These are phyloP conservation scores for Eriosoma lanigerum DNA, from an alignment of 1,140 invertebrate species.

Conservation along the genomic window DNA sequence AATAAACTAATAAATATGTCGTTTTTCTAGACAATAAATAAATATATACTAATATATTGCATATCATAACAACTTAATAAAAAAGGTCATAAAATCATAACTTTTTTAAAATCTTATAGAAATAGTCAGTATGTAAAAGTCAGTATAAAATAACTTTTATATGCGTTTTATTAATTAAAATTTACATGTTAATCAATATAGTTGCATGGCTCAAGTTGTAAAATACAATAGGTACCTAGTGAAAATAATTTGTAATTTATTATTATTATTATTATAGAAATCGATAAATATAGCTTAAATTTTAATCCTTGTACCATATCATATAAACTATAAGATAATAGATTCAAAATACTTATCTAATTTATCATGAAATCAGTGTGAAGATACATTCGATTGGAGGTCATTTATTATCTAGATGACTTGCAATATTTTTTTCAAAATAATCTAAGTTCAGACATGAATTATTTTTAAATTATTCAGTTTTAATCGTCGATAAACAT, in stretches of 20 bases:
- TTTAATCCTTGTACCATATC: no score
- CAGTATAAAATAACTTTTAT: not conserved
- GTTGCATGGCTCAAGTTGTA: not conserved
- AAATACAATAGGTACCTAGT: not conserved
- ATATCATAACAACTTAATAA: conserved; percentile 20
- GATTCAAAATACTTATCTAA: no score
- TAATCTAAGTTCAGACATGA: not conserved
- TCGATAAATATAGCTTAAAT: no score
- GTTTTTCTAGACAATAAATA: not conserved
- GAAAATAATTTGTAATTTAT: no score
- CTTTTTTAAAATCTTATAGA: conserved; percentile 14
- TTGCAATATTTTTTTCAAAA: not conserved
- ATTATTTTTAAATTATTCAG: not conserved
- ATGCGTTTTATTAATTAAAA: not conserved
- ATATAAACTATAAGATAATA: no score
- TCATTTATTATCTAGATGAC: not conserved
- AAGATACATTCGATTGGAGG: not conserved
- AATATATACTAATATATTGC: not conserved
- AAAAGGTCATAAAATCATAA: not conserved
- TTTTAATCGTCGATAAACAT: not conserved
- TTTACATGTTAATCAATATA: not conserved
- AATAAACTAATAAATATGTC: conserved; percentile 27
- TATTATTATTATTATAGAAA: no score
- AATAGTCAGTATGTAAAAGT: not conserved
- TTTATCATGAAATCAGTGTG: no score